Percentiles rank a stretch among this genome's conserved stretches.
Evolutionary conservation across 2,888 invertebrate species (phyloP).

Genomic region (Xanthia togata): DNA sequence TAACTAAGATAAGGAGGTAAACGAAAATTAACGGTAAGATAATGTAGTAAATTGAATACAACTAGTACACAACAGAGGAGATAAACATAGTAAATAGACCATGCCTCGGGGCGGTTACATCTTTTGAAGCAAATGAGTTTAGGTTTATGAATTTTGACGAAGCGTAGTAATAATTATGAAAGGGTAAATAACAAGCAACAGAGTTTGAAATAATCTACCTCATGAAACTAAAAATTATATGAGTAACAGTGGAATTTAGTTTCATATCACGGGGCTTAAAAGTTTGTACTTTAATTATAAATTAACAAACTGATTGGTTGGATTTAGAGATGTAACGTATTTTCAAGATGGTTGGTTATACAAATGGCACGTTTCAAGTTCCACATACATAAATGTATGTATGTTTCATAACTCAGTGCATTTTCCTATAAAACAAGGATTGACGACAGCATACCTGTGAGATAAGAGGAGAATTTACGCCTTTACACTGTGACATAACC

Average conservation of each 20-base stretch:
- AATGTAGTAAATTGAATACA: constrained; percentile 27
- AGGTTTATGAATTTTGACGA: constrained; percentile 52
- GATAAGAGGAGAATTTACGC: constrained; percentile 70
- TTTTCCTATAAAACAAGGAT: constrained; percentile 58
- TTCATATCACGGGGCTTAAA: constrained; percentile 18
- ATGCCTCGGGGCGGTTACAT: constrained; percentile 49
- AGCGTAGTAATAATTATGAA: constrained; percentile 46
- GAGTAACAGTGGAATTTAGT: constrained; percentile 9
- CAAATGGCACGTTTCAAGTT: not conserved
- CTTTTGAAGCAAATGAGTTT: constrained; percentile 55
- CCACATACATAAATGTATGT: not conserved
- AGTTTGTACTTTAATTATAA: constrained; percentile 28
- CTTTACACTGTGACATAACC: constrained; percentile 69
- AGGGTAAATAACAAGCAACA: constrained; percentile 40
- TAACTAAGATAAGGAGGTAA: constrained; percentile 19
- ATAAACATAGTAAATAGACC: constrained; percentile 46
- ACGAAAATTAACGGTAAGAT: constrained; percentile 16
- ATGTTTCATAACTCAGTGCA: constrained; percentile 49
- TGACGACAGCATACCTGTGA: constrained; percentile 55
- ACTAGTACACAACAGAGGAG: constrained; percentile 26
- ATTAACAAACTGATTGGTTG: constrained; percentile 19
- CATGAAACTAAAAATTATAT: constrained; percentile 12
- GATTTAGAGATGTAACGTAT: not conserved
- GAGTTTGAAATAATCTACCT: constrained; percentile 48
- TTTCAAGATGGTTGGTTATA: not conserved